These are phyloP conservation scores for Papilio aristodemus DNA, from an alignment of 1,140 invertebrate genomes.

Conservation along the genomic window DNA sequence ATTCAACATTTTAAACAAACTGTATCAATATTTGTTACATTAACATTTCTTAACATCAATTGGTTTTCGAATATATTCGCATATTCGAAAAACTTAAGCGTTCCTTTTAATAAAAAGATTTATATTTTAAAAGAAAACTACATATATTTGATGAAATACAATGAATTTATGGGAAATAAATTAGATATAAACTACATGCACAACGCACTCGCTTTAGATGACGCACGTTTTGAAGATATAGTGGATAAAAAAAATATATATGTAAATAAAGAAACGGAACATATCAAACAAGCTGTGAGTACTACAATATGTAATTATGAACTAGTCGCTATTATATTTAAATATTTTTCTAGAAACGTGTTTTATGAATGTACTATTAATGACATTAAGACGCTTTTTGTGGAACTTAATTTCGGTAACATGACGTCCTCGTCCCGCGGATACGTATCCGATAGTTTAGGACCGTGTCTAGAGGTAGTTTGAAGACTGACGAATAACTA, in stretches of 20 bases:
- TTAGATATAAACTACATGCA: constrained; percentile 67
- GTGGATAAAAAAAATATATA: constrained; percentile 63
- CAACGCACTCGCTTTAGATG: constrained; percentile 72
- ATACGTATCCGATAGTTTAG: constrained; percentile 77
- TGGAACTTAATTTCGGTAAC: constrained; percentile 70
- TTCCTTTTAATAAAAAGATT: constrained; percentile 60
- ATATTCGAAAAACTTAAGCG: constrained; percentile 41
- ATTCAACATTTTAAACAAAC: constrained; percentile 53
- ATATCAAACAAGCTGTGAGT: constrained; percentile 79
- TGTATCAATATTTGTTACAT: constrained; percentile 36
- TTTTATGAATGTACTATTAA: constrained; percentile 68
- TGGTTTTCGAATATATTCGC: constrained; percentile 68
- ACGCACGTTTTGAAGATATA: constrained; percentile 59
- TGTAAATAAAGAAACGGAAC: constrained; percentile 73
- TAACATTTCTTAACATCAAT: constrained; percentile 55
- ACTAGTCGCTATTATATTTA: constrained; percentile 76
- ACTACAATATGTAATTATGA: constrained; percentile 78
- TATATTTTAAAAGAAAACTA: constrained; percentile 69
- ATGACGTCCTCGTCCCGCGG: constrained; percentile 78
- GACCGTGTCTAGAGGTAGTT: constrained; percentile 76
- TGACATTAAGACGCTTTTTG: constrained; percentile 74
- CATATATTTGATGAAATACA: constrained; percentile 69
- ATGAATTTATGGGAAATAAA: constrained; percentile 67
- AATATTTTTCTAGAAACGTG: constrained; percentile 80
- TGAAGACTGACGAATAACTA: constrained; percentile 77